phyloP scores from a whole-genome alignment of 2,113 vertebrate genomes.

The Phaethon lepturus region DNA sequence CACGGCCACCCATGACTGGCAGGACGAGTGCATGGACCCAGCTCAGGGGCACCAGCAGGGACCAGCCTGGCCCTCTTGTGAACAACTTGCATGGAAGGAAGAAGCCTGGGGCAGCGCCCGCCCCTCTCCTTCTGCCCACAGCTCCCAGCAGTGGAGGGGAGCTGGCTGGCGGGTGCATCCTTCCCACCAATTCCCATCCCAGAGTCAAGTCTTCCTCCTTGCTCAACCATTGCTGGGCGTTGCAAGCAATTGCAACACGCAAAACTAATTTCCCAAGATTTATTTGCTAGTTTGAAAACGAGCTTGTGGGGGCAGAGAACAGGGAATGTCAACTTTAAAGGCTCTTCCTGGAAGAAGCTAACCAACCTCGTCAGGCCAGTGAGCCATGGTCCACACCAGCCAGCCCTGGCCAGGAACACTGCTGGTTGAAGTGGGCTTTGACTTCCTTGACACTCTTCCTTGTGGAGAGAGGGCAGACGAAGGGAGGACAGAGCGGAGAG shows the following conservation, averaged over 20 bases:
- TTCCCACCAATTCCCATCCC: not conserved
- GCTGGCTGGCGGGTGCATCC: not conserved
- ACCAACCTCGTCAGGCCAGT: accelerated
- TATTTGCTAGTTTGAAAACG: not conserved
- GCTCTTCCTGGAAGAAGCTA: not conserved
- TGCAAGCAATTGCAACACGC: slow-evolving; percentile 15
- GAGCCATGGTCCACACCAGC: not conserved
- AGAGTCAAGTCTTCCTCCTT: not conserved
- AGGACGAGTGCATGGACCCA: accelerated
- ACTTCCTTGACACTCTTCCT: too few relatives aligned
- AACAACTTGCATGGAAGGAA: not conserved
- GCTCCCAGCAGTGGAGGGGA: accelerated
- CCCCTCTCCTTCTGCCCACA: not conserved
- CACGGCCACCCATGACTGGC: accelerated
- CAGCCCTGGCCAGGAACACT: not conserved
- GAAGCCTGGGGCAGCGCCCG: accelerated
- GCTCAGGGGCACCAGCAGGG: not conserved
- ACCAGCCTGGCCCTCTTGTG: accelerated
- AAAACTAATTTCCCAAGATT: not conserved
- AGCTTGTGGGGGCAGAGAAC: slow-evolving; percentile 28
- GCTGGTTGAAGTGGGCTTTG: accelerated
- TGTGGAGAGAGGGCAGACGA: not conserved
- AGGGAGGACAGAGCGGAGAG: not conserved
- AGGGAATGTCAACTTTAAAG: not conserved
- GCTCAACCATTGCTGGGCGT: not conserved